phyloP scores from a whole-genome alignment of 2,888 invertebrate genomes.

The Tetrapedia diversipes region DNA sequence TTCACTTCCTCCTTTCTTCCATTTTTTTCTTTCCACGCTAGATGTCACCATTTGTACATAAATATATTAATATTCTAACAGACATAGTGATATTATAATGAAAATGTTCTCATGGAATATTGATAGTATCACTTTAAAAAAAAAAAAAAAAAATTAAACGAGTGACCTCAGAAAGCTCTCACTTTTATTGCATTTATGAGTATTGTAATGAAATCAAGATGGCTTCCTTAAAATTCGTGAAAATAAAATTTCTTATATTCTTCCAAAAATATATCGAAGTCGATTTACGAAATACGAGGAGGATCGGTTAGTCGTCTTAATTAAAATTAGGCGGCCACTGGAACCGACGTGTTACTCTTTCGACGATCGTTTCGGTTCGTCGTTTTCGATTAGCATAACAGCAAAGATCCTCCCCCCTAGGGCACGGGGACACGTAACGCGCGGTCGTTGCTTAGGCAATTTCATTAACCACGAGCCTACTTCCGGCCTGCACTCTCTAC shows the following conservation, averaged over 20 bases:
- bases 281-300: too few relatives aligned
- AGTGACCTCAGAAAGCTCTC: background rate
- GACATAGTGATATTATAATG: too few relatives aligned
- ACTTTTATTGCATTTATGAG: too few relatives aligned
- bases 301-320: slow-evolving; percentile 63
- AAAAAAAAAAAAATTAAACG: too few relatives aligned
- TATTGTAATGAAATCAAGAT: too few relatives aligned
- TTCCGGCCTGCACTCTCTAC: slow-evolving; percentile 34
- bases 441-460: slow-evolving; percentile 58
- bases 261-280: too few relatives aligned
- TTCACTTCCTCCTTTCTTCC: too few relatives aligned
- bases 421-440: slow-evolving; percentile 45
- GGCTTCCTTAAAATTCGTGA: background rate
- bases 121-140: too few relatives aligned
- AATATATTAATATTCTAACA: too few relatives aligned
- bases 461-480: slow-evolving; percentile 65
- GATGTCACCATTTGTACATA: too few relatives aligned
- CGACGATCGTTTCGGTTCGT: slow-evolving; percentile 58
- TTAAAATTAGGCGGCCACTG: slow-evolving; percentile 63
- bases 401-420: slow-evolving; percentile 61
- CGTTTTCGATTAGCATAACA: slow-evolving; percentile 71
- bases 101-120: too few relatives aligned
- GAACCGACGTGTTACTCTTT: slow-evolving; percentile 52
- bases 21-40: too few relatives aligned
- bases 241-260: background rate